Evolutionary conservation across 2,888 invertebrate genomes (phyloP).

Genomic region (Scelioninae gen. 1): DNA sequence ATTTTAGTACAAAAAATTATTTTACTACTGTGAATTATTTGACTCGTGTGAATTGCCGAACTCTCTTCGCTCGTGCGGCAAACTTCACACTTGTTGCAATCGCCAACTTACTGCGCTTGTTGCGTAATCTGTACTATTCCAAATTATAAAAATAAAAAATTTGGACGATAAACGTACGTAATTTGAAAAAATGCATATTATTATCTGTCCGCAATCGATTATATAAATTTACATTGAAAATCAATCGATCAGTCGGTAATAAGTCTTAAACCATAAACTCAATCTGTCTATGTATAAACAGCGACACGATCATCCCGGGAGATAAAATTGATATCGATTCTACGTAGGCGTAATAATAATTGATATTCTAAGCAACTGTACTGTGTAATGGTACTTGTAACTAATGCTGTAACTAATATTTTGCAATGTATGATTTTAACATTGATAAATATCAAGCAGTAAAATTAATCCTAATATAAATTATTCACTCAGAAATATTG

Average conservation of each 20-base stretch:
- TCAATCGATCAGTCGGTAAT: constrained; percentile 38
- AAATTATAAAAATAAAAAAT: too few relatives aligned
- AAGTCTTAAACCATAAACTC: constrained; percentile 28
- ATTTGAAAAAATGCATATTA: background rate
- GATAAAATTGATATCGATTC: constrained; percentile 58
- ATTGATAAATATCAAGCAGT: constrained; percentile 8
- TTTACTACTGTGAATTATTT: too few relatives aligned
- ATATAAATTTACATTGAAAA: constrained; percentile 17
- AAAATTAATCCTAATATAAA: background rate
- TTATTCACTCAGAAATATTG: background rate
- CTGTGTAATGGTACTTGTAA: constrained; percentile 10
- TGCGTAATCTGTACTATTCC: too few relatives aligned
- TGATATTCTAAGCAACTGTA: constrained; percentile 48
- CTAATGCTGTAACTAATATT: background rate
- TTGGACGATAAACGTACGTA: too few relatives aligned
- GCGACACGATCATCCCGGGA: constrained; percentile 42
- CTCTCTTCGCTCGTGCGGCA: too few relatives aligned
- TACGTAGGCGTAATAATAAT: constrained; percentile 69
- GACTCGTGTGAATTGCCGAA: too few relatives aligned
- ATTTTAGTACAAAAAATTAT: too few relatives aligned
- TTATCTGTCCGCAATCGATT: constrained; percentile 13
- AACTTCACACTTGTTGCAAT: too few relatives aligned
- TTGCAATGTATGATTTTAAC: background rate
- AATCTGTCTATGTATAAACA: constrained; percentile 19
- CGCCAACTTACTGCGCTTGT: too few relatives aligned